A percentile compares a stretch with the other conserved stretches of the same genome.
phyloP scores from a whole-genome alignment of 2,113 vertebrate genomes.

The Ardeotis arabs region DNA sequence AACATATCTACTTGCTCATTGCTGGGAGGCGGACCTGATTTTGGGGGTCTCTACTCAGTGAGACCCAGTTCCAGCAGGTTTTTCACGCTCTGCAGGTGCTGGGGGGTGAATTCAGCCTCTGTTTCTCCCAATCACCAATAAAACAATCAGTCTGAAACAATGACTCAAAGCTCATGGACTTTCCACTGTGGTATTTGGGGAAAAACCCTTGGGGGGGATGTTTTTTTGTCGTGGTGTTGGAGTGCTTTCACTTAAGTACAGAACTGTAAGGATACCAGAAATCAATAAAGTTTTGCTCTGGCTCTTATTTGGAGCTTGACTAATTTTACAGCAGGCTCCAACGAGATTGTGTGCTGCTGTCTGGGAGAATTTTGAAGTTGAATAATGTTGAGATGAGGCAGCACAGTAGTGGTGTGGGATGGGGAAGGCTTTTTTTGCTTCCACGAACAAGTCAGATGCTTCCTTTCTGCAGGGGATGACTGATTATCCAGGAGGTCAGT shows the following conservation, averaged over 20 bases:
- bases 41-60: background rate
- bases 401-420: background rate
- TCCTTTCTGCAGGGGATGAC: background rate
- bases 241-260: background rate
- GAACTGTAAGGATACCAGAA: background rate
- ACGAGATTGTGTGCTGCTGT: background rate
- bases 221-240: background rate
- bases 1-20: rapidly evolving
- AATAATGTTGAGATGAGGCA: background rate
- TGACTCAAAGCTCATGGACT: background rate
- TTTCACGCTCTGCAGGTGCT: background rate
- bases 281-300: background rate
- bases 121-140: background rate
- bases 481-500: background rate
- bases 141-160: background rate
- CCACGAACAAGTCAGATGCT: rapidly evolving
- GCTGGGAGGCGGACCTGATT: background rate
- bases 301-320: background rate
- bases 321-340: background rate
- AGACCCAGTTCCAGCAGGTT: background rate
- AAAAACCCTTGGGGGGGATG: background rate
- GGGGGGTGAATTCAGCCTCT: background rate
- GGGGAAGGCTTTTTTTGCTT: background rate
- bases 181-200: background rate
- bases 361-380: background rate